Evolutionary conservation across 2,113 vertebrate species (phyloP), one percentile per base, ranked within the genome.

Genomic region (Pollachius pollachius): DNA sequence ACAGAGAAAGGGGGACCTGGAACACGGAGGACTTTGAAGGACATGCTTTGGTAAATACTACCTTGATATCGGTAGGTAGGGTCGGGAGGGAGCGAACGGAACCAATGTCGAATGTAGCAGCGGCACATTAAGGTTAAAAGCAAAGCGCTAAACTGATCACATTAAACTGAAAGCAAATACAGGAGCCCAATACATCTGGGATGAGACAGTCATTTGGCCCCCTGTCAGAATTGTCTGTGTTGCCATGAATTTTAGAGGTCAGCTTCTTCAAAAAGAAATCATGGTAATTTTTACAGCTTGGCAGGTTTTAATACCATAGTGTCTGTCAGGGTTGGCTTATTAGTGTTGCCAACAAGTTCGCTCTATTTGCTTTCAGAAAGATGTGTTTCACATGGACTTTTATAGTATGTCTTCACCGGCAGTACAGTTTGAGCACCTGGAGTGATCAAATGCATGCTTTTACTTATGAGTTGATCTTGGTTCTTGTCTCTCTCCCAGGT

Each of bases 51-150:
- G 27, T 27, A 27, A 27, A 27, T 27, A 27, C 27, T 27, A 27
- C 27, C 4, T 27, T 27, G 27, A 4, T 27, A 27, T 41, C 37
- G 37, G 5, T 41, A 41, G 37, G 5, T 41, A 41, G 37, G 37
- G 37, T 41, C 37, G 37, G 37, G 6, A 41, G 11, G 5, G 11
- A 41, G 3, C 37, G 9, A 41, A 41, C 5, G 37, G 2, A 11
- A 41, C 37, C 5, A 6, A 41, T 7, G 37, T 41, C 4, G 27
- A 41, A 41, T 1, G 37, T 41, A 41, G 21, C 18, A 21, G 58
- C 18, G 1, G 5, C n/a, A 9, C 58, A 60, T 60, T 60, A 60
- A 19, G 4, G 58, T 16, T 67, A 70, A 64, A 60, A 63, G 67
- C 62, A 59, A 17, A 67, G 41, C 65, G 23, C 57, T 61, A 61